A percentile compares a stretch with the other conserved stretches of the same genome.
These are phyloP conservation scores for Prinia subflava DNA, from an alignment of 2,113 vertebrate genomes.

Conservation along the genomic window DNA sequence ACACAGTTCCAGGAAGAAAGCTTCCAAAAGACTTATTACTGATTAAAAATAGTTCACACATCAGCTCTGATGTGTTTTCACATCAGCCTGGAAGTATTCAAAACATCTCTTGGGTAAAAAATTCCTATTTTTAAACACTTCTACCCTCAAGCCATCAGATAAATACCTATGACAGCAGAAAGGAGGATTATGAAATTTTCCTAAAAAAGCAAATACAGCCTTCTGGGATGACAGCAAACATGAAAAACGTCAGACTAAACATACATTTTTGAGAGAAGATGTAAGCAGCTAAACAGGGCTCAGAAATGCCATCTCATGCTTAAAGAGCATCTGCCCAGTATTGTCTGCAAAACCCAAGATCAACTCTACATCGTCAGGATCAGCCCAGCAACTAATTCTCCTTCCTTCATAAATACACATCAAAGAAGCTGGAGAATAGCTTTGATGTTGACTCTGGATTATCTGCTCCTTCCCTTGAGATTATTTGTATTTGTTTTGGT, in stretches of 20 bases:
- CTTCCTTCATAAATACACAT: not conserved
- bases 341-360: not conserved
- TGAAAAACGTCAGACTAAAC: constrained; percentile 55
- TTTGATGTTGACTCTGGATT: not conserved
- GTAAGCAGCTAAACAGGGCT: constrained; percentile 11
- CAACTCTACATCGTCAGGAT: not conserved
- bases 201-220: constrained; percentile 18
- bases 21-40: not conserved
- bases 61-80: not conserved
- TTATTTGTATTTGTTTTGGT: not conserved
- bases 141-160: not conserved
- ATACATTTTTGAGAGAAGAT: constrained; percentile 48
- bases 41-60: constrained; percentile 1
- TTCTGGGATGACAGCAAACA: constrained; percentile 38
- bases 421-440: not conserved
- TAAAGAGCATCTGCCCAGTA: not conserved
- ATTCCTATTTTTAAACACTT: constrained; percentile 31
- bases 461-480: not conserved
- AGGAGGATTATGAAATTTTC: constrained; percentile 11
- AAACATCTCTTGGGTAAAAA: constrained; percentile 24
- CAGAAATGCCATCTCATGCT: not conserved
- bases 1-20: not conserved
- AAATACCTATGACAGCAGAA: not conserved
- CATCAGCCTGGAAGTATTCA: not conserved
- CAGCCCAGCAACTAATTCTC: not conserved